Percentiles rank a stretch among this genome's conserved stretches.
Evolutionary conservation across 2,113 vertebrate genomes (phyloP).

Genomic region (Toxotes chatareus): DNA sequence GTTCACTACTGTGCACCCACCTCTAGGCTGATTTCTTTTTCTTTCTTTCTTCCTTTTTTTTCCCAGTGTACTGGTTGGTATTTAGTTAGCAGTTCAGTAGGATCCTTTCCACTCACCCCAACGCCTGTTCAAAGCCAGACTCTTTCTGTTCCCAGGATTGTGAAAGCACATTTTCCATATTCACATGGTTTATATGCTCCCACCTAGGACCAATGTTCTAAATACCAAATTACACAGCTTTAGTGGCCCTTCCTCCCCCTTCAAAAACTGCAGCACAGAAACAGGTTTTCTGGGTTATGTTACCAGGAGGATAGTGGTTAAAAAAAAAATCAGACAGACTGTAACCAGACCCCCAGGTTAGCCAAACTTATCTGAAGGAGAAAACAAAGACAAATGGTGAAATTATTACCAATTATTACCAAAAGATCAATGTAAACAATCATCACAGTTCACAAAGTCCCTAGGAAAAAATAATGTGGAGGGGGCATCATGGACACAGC

Average conservation of each 20-base stretch:
- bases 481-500: no score
- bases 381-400: no score
- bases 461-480: no score
- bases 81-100: neutral
- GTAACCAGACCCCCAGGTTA: neutral
- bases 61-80: no score
- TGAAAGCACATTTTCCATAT: slow-evolving; percentile 17
- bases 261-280: neutral
- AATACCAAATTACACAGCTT: neutral
- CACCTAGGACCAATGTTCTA: neutral
- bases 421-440: no score
- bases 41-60: no score
- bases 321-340: neutral
- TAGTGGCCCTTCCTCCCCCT: neutral
- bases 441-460: no score
- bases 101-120: neutral
- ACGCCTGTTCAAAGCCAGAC: neutral
- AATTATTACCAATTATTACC: no score
- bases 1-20: no score
- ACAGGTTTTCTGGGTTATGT: no score
- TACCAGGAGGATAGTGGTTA: no score
- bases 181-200: slow-evolving; percentile 1
- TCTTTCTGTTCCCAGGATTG: neutral
- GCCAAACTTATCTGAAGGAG: neutral
- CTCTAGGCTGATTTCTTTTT: no score